Conservation (phyloP, 35 echinoderm and acorn worm species). For the Stichopus chloronotus region DNA sequence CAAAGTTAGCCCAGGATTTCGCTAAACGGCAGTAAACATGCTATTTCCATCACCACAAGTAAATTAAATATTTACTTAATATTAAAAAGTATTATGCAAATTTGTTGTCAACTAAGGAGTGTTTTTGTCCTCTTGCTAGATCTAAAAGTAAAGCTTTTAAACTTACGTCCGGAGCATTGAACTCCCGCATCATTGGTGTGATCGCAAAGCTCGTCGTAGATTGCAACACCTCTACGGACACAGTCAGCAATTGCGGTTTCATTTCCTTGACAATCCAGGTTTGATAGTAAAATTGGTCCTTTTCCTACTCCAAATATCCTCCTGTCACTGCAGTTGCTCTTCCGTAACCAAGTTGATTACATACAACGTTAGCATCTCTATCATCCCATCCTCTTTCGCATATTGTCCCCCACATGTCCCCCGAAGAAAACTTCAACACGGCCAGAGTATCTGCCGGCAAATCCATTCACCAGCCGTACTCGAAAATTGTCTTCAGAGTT, state of each 20-base stretch:
- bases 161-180: background rate
- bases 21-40: too few species aligned
- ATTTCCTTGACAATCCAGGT: background rate
- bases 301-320: background rate
- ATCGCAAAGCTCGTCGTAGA: background rate
- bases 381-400: conserved; percentile 45
- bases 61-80: too few species aligned
- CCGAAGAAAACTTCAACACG: background rate
- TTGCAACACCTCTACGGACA: background rate
- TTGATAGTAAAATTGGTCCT: background rate
- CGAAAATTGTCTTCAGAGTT: background rate
- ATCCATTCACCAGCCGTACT: background rate
- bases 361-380: conserved; percentile 39
- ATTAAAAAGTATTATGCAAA: too few species aligned
- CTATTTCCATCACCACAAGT: too few species aligned
- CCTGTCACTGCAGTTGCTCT: background rate
- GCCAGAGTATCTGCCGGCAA: background rate
- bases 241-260: background rate
- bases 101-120: too few species aligned
- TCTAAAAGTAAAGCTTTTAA: background rate
- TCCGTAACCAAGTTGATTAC: conserved; percentile 63
- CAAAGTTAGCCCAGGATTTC: too few species aligned
- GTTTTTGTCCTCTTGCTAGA: too few species aligned
- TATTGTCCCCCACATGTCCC: conserved; percentile 46
- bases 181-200: background rate